Evolutionary conservation across 2,797 vertebrate genomes (phyloP).

Genomic region (Decapterus maruadsi): DNA sequence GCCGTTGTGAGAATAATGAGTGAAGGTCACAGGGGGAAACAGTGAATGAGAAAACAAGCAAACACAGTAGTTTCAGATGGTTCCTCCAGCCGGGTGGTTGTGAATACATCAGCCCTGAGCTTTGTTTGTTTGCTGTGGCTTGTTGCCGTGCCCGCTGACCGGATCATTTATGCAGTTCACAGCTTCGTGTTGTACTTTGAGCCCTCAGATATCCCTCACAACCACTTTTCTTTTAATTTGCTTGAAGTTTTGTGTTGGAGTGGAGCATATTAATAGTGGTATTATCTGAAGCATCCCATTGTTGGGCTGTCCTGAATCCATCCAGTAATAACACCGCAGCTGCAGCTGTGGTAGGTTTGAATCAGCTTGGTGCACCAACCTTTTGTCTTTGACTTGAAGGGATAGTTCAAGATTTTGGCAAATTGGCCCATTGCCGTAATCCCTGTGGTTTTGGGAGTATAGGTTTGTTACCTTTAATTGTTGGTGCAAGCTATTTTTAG

Average conservation of each 20-base stretch:
- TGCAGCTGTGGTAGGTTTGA: conserved; percentile 12
- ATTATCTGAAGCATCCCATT: conserved; percentile 26
- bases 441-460: no score
- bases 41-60: conserved; percentile 19
- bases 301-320: conserved; percentile 6
- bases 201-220: background rate
- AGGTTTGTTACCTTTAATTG: no score
- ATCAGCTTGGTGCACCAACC: conserved; percentile 4
- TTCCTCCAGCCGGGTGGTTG: conserved; percentile 5
- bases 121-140: conserved; percentile 43
- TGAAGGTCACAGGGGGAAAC: conserved; percentile 22
- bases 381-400: conserved; percentile 20
- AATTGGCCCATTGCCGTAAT: no score
- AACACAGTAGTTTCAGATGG: conserved; percentile 40
- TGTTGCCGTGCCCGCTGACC: conserved; percentile 10
- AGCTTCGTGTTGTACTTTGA: conserved; percentile 29
- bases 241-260: conserved; percentile 26
- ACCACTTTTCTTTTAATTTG: conserved; percentile 33
- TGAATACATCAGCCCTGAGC: conserved; percentile 32
- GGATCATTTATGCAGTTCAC: conserved; percentile 34
- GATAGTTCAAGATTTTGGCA: no score
- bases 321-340: conserved; percentile 29
- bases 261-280: conserved; percentile 5
- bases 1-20: conserved; percentile 63
- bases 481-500: no score